A percentile compares a stretch with the other conserved stretches of the same genome.
Evolutionary conservation across 1,140 invertebrate species (phyloP).

Genomic region (Zaprionus nigranus): DNA sequence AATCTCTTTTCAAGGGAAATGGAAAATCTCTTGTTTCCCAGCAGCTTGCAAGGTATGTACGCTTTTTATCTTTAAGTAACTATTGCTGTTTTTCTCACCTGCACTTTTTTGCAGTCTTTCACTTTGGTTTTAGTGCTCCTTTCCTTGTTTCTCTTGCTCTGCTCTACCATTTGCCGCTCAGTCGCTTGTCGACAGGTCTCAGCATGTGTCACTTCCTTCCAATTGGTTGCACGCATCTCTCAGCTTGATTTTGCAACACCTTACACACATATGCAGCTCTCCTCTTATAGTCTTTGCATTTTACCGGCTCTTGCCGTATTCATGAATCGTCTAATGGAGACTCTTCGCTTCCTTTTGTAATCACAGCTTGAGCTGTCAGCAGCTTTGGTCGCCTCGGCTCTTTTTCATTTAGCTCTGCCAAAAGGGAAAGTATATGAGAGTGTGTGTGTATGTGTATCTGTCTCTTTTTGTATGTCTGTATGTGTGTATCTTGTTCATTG

Average conservation of each 20-base stretch:
- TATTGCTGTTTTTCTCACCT: slow-evolving; percentile 16
- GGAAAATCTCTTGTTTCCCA: slow-evolving; percentile 10
- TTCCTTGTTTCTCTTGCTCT: neutral
- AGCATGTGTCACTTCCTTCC: slow-evolving; percentile 53
- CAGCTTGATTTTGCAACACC: slow-evolving; percentile 14
- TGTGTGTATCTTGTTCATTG: slow-evolving; percentile 29
- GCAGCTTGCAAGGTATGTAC: neutral
- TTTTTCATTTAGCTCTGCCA: neutral
- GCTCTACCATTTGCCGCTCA: neutral
- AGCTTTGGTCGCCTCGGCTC: slow-evolving; percentile 12
- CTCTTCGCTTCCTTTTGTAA: neutral
- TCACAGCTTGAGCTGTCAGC: slow-evolving; percentile 18
- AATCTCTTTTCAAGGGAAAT: neutral
- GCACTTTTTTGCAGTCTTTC: neutral
- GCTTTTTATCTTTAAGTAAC: slow-evolving; percentile 3
- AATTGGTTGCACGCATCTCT: slow-evolving; percentile 42
- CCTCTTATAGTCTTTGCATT: slow-evolving; percentile 33
- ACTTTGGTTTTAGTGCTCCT: neutral
- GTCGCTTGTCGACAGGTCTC: slow-evolving; percentile 26
- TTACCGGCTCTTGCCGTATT: slow-evolving; percentile 27
- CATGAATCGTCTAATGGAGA: slow-evolving; percentile 13
- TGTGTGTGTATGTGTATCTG: neutral
- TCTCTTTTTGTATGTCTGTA: neutral
- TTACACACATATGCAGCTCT: slow-evolving; percentile 4
- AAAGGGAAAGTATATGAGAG: neutral